phyloP scores from a whole-genome alignment of 2,888 invertebrate species.

The Drosophila nigricruria region DNA sequence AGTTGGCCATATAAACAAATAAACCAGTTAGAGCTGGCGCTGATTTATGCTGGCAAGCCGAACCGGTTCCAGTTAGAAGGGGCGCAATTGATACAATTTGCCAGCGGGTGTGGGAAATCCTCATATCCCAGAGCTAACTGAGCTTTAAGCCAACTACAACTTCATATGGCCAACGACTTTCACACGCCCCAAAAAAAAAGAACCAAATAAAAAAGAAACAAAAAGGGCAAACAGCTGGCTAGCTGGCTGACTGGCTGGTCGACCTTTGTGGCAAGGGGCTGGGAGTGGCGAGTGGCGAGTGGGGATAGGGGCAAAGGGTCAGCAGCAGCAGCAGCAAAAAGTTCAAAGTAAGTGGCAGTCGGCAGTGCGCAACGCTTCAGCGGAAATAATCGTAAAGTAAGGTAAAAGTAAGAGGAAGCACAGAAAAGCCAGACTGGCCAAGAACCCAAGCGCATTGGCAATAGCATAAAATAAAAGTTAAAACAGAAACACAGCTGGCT shows the following conservation, averaged over 20 bases:
- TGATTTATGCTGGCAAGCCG: constrained; percentile 54
- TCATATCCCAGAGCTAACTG: constrained; percentile 22
- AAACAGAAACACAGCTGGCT: constrained; percentile 50
- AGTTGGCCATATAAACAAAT: constrained; percentile 68
- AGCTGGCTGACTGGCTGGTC: constrained; percentile 7
- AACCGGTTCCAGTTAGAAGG: constrained; percentile 62
- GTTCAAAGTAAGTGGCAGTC: constrained; percentile 74
- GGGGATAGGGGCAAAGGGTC: constrained; percentile 25
- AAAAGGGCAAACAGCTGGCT: constrained; percentile 10
- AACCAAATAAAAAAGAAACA: background rate
- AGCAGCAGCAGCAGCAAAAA: constrained; percentile 53
- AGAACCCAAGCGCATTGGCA: constrained; percentile 42
- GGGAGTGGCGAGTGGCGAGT: background rate
- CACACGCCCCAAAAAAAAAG: constrained; percentile 66
- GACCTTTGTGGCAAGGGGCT: constrained; percentile 9
- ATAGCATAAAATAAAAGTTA: constrained; percentile 72
- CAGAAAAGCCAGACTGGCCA: constrained; percentile 13
- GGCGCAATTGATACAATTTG: constrained; percentile 75
- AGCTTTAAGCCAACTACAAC: constrained; percentile 17
- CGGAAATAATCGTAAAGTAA: constrained; percentile 80
- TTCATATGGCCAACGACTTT: constrained; percentile 63
- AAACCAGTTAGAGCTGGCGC: constrained; percentile 69
- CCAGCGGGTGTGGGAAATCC: constrained; percentile 60
- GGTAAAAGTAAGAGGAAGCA: constrained; percentile 46
- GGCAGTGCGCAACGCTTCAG: constrained; percentile 72